A percentile compares a stretch with the other conserved stretches of the same genome.
phyloP scores from a whole-genome alignment of 2,113 vertebrate species.

The Gymnobelideus leadbeateri region DNA sequence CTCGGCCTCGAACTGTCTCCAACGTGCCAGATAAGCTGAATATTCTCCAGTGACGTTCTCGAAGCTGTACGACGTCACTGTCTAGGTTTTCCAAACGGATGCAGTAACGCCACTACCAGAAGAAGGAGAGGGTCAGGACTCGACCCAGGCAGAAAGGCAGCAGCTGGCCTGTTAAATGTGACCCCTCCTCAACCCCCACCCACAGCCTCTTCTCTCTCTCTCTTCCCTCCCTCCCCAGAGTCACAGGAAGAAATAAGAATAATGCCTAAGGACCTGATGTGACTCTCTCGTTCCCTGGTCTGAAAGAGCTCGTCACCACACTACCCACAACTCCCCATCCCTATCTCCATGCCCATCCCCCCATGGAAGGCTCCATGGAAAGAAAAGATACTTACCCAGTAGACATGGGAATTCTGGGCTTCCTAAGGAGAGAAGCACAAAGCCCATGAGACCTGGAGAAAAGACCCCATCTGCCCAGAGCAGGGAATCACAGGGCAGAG shows the following conservation, averaged over 20 bases:
- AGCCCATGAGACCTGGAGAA: conserved; percentile 64
- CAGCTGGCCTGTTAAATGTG: background rate
- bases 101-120: conserved; percentile 95
- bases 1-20: conserved; percentile 96
- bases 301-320: background rate
- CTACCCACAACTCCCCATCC: background rate
- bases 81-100: conserved; percentile 98
- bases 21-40: conserved; percentile 97
- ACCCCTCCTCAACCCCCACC: conserved; percentile 26
- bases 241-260: background rate
- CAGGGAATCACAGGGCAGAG: background rate
- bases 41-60: conserved; percentile 98
- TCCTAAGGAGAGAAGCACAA: conserved; percentile 87
- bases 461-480: background rate
- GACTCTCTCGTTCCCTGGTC: background rate
- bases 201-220: conserved; percentile 14
- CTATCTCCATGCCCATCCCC: background rate
- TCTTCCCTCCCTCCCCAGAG: background rate
- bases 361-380: background rate
- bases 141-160: background rate
- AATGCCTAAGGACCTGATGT: too few species aligned
- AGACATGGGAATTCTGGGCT: conserved; percentile 98
- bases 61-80: conserved; percentile 95
- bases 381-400: conserved; percentile 93
- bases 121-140: background rate